Base-by-base conservation (phyloP, 1,140 invertebrate genomes). In the Triops cancriformis region DNA sequence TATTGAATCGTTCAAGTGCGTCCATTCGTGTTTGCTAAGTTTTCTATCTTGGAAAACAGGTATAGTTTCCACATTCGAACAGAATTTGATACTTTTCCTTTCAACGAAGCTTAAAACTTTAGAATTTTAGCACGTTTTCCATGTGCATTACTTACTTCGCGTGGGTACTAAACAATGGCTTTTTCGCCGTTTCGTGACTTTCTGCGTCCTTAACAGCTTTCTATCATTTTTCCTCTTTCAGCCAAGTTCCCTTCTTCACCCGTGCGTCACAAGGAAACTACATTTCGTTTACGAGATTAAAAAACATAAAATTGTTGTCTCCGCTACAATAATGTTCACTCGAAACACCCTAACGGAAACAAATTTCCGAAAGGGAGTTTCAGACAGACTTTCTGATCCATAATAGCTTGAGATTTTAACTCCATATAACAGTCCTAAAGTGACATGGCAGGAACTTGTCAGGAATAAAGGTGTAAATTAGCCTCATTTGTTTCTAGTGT, bases 231-330 rank as follows among this genome's bases (percentile, higher is more conserved):
- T 64, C 23, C n/a, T 64, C 51, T 64, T 64, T 23, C 5, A 3
- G 51, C n/a, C 14, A 64, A 14, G 51, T 74, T 26, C 26, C 18
- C 73, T 12, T 74, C 73, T 26, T 74, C 73, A 27, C 11, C 73
- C 73, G 73, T 26, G 73, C 73, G 31, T 74, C 73, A 74, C 31
- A 74, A 23, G 31, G 73, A 72, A 26, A 31, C 51, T 64, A n/a
- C 18, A 64, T 64, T 64, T 18, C 51, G 23, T 64, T 23, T 14
- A 64, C 51, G 51, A 64, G 5, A n/a, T 10, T 64, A 51, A 51
- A 51, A 51, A 12, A 6, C 12, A 18, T 3, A 14, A 64, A 64
- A 64, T 12, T 12, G n/a, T 0, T 64, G 45, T 51, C 45, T 51
- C 45, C n/a, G 45, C 31, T 37, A 37, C 31, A 37, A 14, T 64